Evolutionary conservation across 2,113 vertebrate genomes (phyloP).

Genomic region (Tautogolabrus adspersus): DNA sequence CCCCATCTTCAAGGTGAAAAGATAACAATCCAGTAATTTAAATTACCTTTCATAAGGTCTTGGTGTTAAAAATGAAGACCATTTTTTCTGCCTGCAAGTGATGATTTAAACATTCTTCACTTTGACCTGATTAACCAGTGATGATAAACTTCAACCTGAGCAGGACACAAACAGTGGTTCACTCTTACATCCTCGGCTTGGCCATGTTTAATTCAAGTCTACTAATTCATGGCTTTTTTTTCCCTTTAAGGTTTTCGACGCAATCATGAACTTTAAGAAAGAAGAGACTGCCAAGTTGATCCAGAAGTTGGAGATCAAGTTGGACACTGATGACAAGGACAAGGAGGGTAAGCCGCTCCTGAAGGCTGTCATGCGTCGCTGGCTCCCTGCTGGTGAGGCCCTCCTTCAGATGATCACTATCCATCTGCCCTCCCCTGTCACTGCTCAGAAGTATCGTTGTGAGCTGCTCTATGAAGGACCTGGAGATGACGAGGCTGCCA

Average conservation of each 20-base stretch:
- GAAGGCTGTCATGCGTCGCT: constrained; percentile 97
- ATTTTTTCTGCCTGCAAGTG: constrained; percentile 72
- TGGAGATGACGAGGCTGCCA: constrained; percentile 92
- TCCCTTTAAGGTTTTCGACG: constrained; percentile 88
- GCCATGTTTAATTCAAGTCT: neutral
- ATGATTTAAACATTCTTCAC: constrained; percentile 91
- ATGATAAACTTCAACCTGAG: constrained; percentile 87
- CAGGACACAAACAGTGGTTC: constrained; percentile 7
- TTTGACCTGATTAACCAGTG: constrained; percentile 89
- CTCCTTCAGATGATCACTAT: constrained; percentile 98
- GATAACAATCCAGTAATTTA: too few relatives aligned
- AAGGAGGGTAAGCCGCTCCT: constrained; percentile 95
- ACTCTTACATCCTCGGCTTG: neutral
- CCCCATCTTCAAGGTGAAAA: constrained; percentile 94
- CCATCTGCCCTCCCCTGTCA: constrained; percentile 95
- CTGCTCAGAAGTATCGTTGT: constrained; percentile 95
- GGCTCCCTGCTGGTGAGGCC: constrained; percentile 95
- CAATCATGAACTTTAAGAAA: constrained; percentile 96
- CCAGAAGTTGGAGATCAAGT: constrained; percentile 92
- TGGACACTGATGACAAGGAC: constrained; percentile 92
- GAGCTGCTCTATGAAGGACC: constrained; percentile 97
- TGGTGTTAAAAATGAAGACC: neutral
- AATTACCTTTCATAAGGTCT: neutral
- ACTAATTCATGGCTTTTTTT: neutral
- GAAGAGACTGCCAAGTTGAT: constrained; percentile 92